phyloP scores from a whole-genome alignment of 2,113 vertebrate species.

The Natator depressus region DNA sequence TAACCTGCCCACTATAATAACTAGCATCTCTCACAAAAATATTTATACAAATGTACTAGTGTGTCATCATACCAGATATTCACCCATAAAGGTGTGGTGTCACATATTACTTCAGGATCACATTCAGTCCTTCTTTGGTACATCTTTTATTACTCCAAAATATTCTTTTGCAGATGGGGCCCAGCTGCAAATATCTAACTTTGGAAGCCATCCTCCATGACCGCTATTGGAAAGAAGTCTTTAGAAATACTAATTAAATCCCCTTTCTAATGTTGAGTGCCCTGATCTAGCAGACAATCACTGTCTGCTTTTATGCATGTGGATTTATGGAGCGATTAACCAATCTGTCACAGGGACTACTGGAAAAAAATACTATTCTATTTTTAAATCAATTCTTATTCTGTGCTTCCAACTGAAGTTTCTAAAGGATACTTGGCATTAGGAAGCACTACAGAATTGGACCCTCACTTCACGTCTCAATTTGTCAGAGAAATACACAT shows the following conservation, averaged over 20 bases:
- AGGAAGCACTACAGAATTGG: background rate
- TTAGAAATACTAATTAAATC: background rate
- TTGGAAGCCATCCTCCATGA: background rate
- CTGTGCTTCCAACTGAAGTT: background rate
- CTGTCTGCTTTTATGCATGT: background rate
- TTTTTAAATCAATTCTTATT: background rate
- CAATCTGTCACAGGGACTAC: rapidly evolving
- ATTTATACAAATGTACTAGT: background rate
- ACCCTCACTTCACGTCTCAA: background rate
- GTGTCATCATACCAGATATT: background rate
- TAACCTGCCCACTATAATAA: background rate
- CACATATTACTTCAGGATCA: background rate
- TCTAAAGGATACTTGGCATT: background rate
- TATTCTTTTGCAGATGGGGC: background rate
- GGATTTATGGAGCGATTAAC: background rate
- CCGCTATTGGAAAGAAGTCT: background rate
- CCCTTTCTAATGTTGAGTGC: background rate
- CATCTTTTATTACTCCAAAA: background rate
- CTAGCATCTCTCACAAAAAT: background rate
- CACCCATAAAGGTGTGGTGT: background rate
- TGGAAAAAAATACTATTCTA: background rate
- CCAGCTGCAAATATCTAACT: background rate
- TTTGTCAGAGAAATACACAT: background rate
- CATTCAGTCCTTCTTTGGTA: background rate
- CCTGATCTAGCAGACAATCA: background rate